Evolutionary conservation across 1,140 invertebrate genomes (phyloP).

Genomic region (Caenorhabditis elegans): DNA sequence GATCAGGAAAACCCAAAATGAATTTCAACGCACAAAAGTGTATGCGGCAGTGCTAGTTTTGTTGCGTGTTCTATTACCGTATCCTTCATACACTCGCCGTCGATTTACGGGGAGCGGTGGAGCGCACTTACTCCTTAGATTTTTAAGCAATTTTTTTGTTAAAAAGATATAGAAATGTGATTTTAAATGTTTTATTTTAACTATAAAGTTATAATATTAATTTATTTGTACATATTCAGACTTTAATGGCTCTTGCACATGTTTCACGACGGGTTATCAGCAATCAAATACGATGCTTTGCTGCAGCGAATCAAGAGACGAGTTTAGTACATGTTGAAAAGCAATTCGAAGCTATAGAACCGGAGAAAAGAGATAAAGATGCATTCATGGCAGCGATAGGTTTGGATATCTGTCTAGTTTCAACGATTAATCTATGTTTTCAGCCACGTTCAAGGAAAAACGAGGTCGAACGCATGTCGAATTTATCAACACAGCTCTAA

Average conservation of each 20-base stretch:
- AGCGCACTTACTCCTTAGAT: background rate
- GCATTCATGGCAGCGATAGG: conserved; percentile 44
- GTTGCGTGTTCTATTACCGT: conserved; percentile 19
- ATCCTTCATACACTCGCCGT: background rate
- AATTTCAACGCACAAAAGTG: background rate
- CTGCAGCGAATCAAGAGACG: background rate
- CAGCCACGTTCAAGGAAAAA: conserved; percentile 45
- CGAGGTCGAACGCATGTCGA: conserved; percentile 78
- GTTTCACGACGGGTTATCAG: background rate
- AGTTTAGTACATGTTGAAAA: conserved; percentile 49
- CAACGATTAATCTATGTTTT: background rate
- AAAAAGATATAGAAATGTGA: too few relatives aligned
- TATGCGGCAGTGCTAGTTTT: background rate
- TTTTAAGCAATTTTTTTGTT: too few relatives aligned
- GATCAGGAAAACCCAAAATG: background rate
- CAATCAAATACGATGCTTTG: background rate
- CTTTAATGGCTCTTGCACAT: background rate
- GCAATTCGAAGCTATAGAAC: conserved; percentile 49
- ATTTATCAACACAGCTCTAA: conserved; percentile 86
- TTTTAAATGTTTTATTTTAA: too few relatives aligned
- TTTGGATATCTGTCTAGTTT: background rate
- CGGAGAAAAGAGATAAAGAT: conserved; percentile 46
- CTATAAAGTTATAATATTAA: too few relatives aligned
- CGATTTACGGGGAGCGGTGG: background rate
- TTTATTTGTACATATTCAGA: too few relatives aligned